phyloP scores from a whole-genome alignment of 2,113 vertebrate species.

The Delphinus delphis region DNA sequence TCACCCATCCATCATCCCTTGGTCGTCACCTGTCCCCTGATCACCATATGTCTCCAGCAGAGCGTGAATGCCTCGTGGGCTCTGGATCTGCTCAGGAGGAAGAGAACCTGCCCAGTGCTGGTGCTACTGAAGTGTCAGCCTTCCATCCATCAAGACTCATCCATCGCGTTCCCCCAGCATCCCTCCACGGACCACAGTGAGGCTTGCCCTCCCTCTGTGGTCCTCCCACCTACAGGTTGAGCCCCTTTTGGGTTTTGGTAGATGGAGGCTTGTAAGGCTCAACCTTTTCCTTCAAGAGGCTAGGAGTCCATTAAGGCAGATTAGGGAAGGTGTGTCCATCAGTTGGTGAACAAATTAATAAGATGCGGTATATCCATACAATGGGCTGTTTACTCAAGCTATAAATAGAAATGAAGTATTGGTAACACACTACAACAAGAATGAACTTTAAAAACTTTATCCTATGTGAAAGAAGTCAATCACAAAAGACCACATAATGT shows the following conservation, averaged over 20 bases:
- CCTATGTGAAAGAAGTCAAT: neutral
- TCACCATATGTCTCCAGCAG: neutral
- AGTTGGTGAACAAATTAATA: neutral
- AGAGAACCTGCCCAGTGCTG: neutral
- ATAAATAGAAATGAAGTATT: fast-evolving
- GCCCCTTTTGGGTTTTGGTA: neutral
- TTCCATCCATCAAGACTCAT: neutral
- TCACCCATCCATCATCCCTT: too few species aligned
- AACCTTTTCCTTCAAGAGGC: neutral
- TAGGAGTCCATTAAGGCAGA: neutral
- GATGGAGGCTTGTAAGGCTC: neutral
- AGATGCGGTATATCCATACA: fast-evolving
- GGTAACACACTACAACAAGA: fast-evolving
- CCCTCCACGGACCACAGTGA: too few species aligned
- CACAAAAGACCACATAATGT: fast-evolving
- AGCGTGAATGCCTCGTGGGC: neutral
- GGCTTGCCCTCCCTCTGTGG: neutral
- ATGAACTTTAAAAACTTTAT: neutral
- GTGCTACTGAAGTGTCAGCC: neutral
- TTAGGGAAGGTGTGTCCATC: too few species aligned
- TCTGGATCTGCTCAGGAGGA: neutral
- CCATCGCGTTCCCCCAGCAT: neutral
- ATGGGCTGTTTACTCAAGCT: neutral
- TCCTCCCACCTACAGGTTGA: fast-evolving
- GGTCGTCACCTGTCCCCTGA: too few species aligned